Base-by-base conservation (phyloP, 2,888 invertebrate genomes). In the Apotomis capreana region DNA sequence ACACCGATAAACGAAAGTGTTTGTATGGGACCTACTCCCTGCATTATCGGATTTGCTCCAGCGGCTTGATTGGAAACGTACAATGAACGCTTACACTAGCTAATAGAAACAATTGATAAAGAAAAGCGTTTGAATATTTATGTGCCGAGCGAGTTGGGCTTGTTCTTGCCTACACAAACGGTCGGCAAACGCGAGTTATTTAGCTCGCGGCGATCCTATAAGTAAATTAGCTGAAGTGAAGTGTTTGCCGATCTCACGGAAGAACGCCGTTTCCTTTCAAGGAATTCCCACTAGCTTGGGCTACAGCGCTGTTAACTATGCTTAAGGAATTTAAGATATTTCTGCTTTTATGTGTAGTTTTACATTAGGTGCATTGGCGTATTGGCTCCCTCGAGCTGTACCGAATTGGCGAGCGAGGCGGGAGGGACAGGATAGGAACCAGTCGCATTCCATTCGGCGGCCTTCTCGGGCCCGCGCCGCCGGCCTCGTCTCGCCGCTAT, bases 181-280 rank as follows among this genome's bases (percentile, higher is more conserved):
- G 55, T 46, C 26, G 5, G 44, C 58, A 26, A 63, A 49, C 46
- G 51, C 68, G 61, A 69, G 49, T 46, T 68, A 60, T 70, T 61
- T 58, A 64, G 74, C 57, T 65, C 75, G 68, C 70, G 65, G 55
- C 64, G 74, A 68, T 73, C 49, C 49, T 70, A 62, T 59, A 69
- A 69, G 70, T 64, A 72, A 59, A 72, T 52, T 49, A 61, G 68
- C 58, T 64, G 15, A 44, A 49, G 13, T 91, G 86, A 44, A 49
- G 13, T 91, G 86, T 91, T 90, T 90, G 87, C 84, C 70, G 82
- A 90, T 91, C 91, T 87, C 91, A 91, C 89, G 85, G 77, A 76
- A 74, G 78, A 78, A 79, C 79, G 77, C 77, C 74, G 73, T 76
- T 84, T 84, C 89, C 89, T 87, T 86, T 81, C 84, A 36, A 57